Percentiles rank a stretch among this genome's conserved stretches.
These are phyloP conservation scores for Cryptus viduatorius DNA, from an alignment of 2,888 invertebrate genomes.

Conservation along the genomic window DNA sequence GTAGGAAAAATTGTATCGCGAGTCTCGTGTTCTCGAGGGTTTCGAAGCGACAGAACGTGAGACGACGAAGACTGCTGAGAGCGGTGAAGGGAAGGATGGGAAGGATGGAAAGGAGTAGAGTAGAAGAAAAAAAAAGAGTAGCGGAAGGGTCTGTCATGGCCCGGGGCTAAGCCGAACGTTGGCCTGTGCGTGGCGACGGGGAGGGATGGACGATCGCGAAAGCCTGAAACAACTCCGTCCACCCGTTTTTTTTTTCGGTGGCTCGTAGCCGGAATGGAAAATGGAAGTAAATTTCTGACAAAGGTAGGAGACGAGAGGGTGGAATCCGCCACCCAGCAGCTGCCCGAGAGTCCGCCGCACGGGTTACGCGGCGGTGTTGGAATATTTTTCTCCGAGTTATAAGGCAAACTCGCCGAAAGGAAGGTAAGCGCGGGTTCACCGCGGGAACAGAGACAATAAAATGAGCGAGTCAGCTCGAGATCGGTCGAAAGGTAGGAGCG, in stretches of 20 bases:
- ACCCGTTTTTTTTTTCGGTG: constrained; percentile 10
- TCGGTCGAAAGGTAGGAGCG: not conserved
- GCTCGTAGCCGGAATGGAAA: constrained; percentile 41
- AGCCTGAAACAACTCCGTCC: constrained; percentile 20
- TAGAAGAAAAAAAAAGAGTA: constrained; percentile 27
- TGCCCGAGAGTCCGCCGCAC: not conserved
- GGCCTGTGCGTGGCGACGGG: not conserved
- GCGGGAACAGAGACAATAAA: constrained; percentile 50
- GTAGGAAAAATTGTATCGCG: constrained; percentile 15
- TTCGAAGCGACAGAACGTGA: constrained; percentile 35
- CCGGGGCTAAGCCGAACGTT: constrained; percentile 62
- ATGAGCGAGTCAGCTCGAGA: constrained; percentile 37
- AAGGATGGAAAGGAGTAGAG: constrained; percentile 42
- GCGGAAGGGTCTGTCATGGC: constrained; percentile 46
- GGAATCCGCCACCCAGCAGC: not conserved
- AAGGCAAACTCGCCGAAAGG: constrained; percentile 69
- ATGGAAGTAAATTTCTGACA: constrained; percentile 43
- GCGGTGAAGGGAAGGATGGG: constrained; percentile 33
- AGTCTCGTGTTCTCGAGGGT: constrained; percentile 32
- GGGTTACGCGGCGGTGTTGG: constrained; percentile 24
- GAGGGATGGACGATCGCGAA: constrained; percentile 21
- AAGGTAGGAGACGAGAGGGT: constrained; percentile 26
- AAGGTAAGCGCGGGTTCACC: constrained; percentile 67
- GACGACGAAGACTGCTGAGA: constrained; percentile 20
- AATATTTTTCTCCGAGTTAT: constrained; percentile 74